Conservation (phyloP, 2,797 vertebrate genomes). For the Muscicapa striata region DNA sequence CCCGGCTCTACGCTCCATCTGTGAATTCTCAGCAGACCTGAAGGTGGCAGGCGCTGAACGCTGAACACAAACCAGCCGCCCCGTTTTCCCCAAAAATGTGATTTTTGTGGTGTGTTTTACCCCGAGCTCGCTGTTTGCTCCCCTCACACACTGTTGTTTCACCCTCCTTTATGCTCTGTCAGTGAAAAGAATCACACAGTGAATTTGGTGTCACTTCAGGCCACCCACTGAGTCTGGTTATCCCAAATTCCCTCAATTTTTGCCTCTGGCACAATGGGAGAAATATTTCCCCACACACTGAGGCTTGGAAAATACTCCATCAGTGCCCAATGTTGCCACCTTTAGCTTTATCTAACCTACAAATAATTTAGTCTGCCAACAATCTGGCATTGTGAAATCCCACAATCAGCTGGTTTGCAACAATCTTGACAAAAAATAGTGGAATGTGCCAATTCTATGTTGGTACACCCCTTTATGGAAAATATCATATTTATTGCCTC, state of each 20-base stretch:
- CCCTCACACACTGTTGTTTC: not conserved
- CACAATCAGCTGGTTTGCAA: not conserved
- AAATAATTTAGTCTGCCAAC: not conserved
- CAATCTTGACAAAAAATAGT: not conserved
- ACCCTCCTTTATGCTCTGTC: accelerated
- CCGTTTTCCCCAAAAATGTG: not conserved
- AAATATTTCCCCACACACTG: not conserved
- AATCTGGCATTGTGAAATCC: not conserved
- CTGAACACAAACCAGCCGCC: not conserved
- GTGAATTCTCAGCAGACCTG: constrained; percentile 54
- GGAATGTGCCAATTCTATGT: not conserved
- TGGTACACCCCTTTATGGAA: not conserved
- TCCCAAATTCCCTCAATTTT: accelerated
- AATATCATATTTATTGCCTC: not conserved
- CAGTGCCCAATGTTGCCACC: accelerated
- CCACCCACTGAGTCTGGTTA: not conserved
- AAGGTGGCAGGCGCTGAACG: constrained; percentile 72
- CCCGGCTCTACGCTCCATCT: not conserved
- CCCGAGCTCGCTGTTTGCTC: accelerated
- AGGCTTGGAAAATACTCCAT: not conserved
- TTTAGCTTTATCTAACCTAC: not conserved
- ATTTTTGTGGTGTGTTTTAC: accelerated
- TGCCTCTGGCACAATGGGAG: not conserved
- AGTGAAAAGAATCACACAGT: accelerated
- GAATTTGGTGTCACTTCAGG: not conserved